Evolutionary conservation across 1,140 invertebrate species (phyloP).

Genomic region (Nephotettix cincticeps): DNA sequence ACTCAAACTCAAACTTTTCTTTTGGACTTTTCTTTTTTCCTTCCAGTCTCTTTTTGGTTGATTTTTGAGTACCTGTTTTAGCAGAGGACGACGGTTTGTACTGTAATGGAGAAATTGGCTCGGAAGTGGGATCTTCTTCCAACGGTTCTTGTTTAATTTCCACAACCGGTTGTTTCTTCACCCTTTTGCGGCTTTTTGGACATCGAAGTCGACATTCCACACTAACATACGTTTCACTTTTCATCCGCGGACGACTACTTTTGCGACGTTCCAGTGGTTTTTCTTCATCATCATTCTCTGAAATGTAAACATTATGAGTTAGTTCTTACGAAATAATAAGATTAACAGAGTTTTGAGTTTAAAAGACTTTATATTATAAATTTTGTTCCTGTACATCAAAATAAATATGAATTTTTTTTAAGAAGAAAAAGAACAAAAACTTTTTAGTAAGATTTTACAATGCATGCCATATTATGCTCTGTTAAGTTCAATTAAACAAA

Average conservation of each 20-base stretch:
- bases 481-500: no score
- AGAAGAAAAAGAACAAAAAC: no score
- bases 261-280: not conserved
- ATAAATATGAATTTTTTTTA: no score
- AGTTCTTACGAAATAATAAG: no score
- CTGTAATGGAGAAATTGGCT: not conserved
- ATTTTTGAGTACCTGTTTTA: not conserved
- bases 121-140: not conserved
- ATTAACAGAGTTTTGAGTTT: no score
- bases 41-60: not conserved
- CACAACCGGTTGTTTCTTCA: not conserved
- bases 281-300: no score
- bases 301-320: no score
- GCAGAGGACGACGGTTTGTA: not conserved
- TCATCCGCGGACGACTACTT: not conserved
- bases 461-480: no score
- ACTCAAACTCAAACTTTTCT: not conserved
- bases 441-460: no score
- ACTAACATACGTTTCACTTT: not conserved
- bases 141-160: slow-evolving; percentile 9
- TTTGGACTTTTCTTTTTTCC: not conserved
- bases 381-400: no score
- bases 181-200: not conserved
- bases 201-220: not conserved
- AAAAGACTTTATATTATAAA: no score